Percentiles rank a stretch among this genome's conserved stretches.
phyloP scores from a whole-genome alignment of 2,888 invertebrate species.

The Chymomyza caudatula region DNA sequence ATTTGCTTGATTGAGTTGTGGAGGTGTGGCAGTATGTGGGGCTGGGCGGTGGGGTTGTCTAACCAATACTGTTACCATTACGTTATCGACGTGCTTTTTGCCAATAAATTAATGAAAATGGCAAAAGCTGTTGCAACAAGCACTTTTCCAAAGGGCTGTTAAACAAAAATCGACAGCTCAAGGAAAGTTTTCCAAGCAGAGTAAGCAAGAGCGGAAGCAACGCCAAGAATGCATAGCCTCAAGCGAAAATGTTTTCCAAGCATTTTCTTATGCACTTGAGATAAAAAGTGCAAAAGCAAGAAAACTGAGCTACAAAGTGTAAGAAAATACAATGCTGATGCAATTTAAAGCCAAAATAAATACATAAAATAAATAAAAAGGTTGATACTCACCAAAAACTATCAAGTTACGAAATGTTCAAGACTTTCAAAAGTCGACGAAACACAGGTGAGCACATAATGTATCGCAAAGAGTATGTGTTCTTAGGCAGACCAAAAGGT shows the following conservation, averaged over 20 bases:
- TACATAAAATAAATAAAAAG: background rate
- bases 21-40: conserved; percentile 8
- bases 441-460: too few species aligned
- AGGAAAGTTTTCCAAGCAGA: background rate
- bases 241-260: background rate
- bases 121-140: conserved; percentile 41
- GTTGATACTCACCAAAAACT: background rate
- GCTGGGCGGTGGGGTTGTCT: background rate
- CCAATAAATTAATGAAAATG: conserved; percentile 58
- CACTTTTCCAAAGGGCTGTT: conserved; percentile 26
- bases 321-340: background rate
- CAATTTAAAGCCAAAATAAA: background rate
- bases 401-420: background rate
- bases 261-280: background rate
- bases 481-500: too few species aligned
- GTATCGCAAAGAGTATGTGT: too few species aligned
- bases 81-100: conserved; percentile 30
- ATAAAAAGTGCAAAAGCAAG: background rate
- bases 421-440: too few species aligned
- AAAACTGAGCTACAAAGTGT: background rate
- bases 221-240: conserved; percentile 5
- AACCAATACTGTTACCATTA: background rate
- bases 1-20: conserved; percentile 52
- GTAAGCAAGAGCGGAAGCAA: background rate
- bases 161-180: conserved; percentile 16